A percentile compares a stretch with the other conserved stretches of the same genome.
phyloP scores from a whole-genome alignment of 1,140 invertebrate species.

The Pachypsylla venusta region DNA sequence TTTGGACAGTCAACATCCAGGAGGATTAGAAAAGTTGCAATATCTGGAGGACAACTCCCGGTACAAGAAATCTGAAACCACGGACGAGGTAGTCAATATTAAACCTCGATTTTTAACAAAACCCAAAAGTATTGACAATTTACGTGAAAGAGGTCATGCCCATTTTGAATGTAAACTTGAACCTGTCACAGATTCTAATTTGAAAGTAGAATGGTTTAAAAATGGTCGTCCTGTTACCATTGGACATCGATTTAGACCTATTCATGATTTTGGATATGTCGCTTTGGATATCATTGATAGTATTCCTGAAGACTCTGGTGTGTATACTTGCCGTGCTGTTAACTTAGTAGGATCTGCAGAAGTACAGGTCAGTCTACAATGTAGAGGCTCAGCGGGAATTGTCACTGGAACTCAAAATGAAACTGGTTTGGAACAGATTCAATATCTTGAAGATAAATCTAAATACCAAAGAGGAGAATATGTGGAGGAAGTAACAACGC shows the following conservation, averaged over 20 bases:
- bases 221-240: constrained; percentile 76
- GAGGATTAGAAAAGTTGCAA: constrained; percentile 77
- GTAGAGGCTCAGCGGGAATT: constrained; percentile 48
- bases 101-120: constrained; percentile 71
- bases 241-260: constrained; percentile 79
- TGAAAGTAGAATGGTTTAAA: constrained; percentile 89
- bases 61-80: constrained; percentile 62
- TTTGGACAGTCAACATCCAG: constrained; percentile 69
- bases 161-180: constrained; percentile 97
- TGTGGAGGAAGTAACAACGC: constrained; percentile 65
- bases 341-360: constrained; percentile 78
- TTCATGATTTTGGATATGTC: constrained; percentile 92
- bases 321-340: constrained; percentile 84
- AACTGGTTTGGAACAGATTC: constrained; percentile 67
- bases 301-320: constrained; percentile 83
- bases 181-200: constrained; percentile 85
- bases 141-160: constrained; percentile 79
- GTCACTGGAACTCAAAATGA: constrained; percentile 71
- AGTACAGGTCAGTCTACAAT: constrained; percentile 52
- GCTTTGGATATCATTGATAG: constrained; percentile 79
- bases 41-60: constrained; percentile 75
- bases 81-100: constrained; percentile 68
- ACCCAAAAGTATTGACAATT: constrained; percentile 66
- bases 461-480: constrained; percentile 54
- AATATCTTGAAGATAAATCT: constrained; percentile 68